Evolutionary conservation across 2,113 vertebrate genomes (phyloP).

Genomic region (Mustelus asterias): DNA sequence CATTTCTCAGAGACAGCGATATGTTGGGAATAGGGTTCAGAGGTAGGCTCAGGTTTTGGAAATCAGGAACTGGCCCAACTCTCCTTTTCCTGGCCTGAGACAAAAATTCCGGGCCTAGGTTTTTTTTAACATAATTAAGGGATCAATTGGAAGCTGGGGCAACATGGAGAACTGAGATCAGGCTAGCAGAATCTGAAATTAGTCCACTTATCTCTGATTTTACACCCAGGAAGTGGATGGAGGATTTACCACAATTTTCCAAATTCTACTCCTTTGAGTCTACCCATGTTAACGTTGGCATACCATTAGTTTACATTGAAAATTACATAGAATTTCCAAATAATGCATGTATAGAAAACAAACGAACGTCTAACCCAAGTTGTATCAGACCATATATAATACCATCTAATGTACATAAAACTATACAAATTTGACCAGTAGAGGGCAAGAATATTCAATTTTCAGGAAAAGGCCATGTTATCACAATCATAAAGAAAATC

Average conservation of each 20-base stretch:
- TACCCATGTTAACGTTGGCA: neutral
- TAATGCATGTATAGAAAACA: neutral
- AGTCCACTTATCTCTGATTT: neutral
- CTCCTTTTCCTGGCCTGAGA: too few species aligned
- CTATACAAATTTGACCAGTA: neutral
- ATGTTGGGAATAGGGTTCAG: too few species aligned
- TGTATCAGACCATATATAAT: neutral
- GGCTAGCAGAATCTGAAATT: neutral
- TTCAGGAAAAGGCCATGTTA: neutral
- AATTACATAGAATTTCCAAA: neutral
- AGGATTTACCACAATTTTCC: neutral
- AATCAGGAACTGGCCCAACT: too few species aligned
- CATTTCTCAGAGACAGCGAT: too few species aligned
- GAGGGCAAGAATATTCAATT: neutral
- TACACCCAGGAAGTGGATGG: neutral
- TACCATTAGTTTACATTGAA: neutral
- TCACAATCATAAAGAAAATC: too few species aligned
- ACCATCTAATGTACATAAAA: neutral
- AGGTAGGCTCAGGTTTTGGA: too few species aligned
- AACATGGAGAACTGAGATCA: neutral
- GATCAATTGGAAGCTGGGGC: neutral
- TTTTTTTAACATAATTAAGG: neutral
- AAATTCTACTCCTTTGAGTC: neutral
- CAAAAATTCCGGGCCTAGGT: neutral
- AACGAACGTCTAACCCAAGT: neutral